Conservation (phyloP, 2,113 vertebrate species). For the Cyanoderma ruficeps region DNA sequence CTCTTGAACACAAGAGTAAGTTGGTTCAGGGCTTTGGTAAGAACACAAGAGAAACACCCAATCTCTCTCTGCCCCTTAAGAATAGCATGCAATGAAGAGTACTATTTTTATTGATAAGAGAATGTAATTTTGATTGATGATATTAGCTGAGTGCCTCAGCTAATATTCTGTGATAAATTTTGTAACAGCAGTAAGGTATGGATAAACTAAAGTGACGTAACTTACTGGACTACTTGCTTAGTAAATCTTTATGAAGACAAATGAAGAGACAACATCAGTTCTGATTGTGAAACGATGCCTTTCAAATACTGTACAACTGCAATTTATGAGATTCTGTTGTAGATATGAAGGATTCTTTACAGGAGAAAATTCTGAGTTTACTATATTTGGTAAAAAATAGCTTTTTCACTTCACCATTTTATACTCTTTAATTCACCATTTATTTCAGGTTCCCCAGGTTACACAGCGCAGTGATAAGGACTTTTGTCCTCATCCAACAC, state of each 20-base stretch:
- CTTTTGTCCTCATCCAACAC: slow-evolving; percentile 92
- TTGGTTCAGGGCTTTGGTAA: background rate
- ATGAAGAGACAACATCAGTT: background rate
- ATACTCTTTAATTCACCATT: slow-evolving; percentile 8
- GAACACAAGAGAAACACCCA: background rate
- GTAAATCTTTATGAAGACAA: background rate
- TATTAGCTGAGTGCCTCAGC: background rate
- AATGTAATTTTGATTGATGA: background rate
- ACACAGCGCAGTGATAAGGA: slow-evolving; percentile 93
- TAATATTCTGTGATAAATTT: background rate
- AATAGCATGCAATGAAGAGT: background rate
- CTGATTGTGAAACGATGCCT: background rate
- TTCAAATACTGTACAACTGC: background rate
- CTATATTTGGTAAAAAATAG: background rate
- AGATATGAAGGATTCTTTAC: background rate
- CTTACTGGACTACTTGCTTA: background rate
- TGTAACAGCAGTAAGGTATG: background rate
- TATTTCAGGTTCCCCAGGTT: slow-evolving; percentile 89
- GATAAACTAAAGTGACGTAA: background rate
- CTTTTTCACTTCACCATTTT: background rate
- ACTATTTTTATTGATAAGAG: background rate
- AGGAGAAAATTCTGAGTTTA: background rate
- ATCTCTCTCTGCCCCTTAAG: background rate
- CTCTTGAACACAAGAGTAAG: background rate
- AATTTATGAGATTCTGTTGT: background rate